phyloP scores from a whole-genome alignment of 2,888 invertebrate genomes.

The Lycophotia porphyrea region DNA sequence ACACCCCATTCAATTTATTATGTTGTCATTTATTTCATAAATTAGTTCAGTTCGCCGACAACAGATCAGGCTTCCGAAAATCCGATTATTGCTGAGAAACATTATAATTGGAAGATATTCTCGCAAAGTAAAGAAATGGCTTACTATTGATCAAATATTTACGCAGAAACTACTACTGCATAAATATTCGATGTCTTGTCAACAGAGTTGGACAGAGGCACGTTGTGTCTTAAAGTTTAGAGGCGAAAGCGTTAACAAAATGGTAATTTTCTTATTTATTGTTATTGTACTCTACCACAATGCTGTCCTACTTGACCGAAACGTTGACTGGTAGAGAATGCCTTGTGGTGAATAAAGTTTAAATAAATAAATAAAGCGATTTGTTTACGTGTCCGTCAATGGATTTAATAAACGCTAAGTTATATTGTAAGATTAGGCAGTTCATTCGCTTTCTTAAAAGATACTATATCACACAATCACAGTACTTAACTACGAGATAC shows the following conservation, averaged over 20 bases:
- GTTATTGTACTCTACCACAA: too few species aligned
- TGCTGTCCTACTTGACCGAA: too few species aligned
- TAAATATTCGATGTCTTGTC: background rate
- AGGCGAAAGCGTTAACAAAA: too few species aligned
- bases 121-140: background rate
- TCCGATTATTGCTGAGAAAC: background rate
- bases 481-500: constrained; percentile 49
- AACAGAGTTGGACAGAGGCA: background rate
- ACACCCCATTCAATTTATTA: background rate
- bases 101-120: background rate
- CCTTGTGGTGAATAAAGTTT: too few species aligned
- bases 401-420: constrained; percentile 6
- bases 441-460: constrained; percentile 29
- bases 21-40: background rate
- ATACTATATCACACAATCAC: constrained; percentile 48
- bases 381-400: background rate
- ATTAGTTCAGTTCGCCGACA: background rate
- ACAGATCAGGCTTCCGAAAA: background rate
- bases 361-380: too few species aligned
- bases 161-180: background rate
- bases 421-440: constrained; percentile 28
- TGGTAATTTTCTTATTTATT: too few species aligned
- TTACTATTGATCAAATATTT: constrained; percentile 11
- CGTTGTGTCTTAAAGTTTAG: background rate
- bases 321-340: too few species aligned